A percentile compares a stretch with the other conserved stretches of the same genome.
These are phyloP conservation scores for Apistogramma diplotaenia DNA, from an alignment of 2,113 vertebrate species.

Conservation along the genomic window DNA sequence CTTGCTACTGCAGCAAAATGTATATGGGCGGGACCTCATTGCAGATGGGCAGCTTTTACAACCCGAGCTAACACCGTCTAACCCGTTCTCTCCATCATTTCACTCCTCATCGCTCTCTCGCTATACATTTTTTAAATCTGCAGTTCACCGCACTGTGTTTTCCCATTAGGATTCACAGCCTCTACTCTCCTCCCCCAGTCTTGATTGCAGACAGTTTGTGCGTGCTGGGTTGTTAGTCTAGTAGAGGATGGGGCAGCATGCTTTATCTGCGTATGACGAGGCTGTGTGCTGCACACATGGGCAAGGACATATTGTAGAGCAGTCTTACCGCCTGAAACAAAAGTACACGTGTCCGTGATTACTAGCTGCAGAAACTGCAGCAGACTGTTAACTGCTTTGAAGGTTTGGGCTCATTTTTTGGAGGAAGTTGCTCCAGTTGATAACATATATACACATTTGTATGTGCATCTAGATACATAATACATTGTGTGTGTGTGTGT, in stretches of 20 bases:
- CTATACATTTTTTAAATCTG: not conserved
- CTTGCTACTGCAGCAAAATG: conserved; percentile 49
- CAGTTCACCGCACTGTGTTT: not conserved
- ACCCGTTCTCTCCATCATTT: not conserved
- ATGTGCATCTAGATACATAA: not conserved
- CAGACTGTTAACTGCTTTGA: not conserved
- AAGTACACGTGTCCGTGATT: not conserved
- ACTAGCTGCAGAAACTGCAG: not conserved
- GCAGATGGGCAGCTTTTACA: not conserved
- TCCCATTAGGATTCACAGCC: not conserved
- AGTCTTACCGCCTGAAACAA: not conserved
- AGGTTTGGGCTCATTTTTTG: not conserved
- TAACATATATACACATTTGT: not conserved
- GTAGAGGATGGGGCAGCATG: not conserved
- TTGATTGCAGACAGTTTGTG: conserved; percentile 23
- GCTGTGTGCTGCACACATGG: not conserved
- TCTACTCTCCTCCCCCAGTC: not conserved
- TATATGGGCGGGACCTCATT: conserved; percentile 29
- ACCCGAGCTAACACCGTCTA: not conserved
- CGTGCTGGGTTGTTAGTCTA: not conserved
- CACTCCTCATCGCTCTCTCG: not conserved
- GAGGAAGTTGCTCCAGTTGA: not conserved
- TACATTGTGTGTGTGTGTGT: not conserved
- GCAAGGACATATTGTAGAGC: conserved; percentile 14
- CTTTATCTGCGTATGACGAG: not conserved